Conservation (phyloP, 2,797 vertebrate genomes). For the Peromyscus eremicus region DNA sequence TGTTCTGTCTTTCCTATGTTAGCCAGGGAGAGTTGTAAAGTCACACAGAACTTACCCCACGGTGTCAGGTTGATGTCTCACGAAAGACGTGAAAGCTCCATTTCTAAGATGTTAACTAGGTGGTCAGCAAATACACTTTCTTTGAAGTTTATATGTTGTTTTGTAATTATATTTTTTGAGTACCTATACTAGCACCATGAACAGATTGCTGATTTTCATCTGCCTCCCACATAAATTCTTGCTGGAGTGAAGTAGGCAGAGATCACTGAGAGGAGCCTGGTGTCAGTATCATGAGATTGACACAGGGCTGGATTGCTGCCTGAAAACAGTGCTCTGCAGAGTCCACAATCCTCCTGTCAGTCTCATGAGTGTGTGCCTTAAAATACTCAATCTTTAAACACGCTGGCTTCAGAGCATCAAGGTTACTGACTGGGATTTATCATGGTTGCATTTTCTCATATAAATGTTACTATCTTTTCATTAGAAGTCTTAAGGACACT, state of each 20-base stretch:
- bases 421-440: neutral
- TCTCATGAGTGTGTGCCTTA: neutral
- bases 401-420: neutral
- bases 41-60: neutral
- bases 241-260: neutral
- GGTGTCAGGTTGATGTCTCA: neutral
- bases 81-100: neutral
- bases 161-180: neutral
- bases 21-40: neutral
- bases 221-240: neutral
- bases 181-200: neutral
- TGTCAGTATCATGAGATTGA: neutral
- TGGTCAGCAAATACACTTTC: neutral
- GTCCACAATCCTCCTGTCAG: neutral
- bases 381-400: neutral
- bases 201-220: neutral
- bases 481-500: neutral
- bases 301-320: neutral
- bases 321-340: conserved; percentile 28
- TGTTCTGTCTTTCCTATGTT: neutral
- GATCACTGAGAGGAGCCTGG: neutral
- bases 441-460: neutral
- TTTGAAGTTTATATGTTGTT: neutral
- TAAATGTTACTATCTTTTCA: neutral
- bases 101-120: neutral